Evolutionary conservation across 64 coral and sea anemone species (phyloP).

Genomic region (Acropora tenuis): DNA sequence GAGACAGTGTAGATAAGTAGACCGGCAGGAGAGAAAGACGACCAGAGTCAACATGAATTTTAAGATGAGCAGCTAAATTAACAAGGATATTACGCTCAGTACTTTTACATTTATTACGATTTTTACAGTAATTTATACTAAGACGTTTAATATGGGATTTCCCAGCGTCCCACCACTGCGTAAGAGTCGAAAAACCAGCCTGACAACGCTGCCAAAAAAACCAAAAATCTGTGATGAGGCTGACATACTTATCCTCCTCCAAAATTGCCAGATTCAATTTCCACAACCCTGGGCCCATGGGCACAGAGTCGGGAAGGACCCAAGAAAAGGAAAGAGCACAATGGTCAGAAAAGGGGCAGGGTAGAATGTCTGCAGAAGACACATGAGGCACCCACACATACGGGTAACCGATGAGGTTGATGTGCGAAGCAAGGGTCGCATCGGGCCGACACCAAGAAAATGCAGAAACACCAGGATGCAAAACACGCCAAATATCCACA

Average conservation of each 20-base stretch:
- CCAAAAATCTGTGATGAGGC: not conserved
- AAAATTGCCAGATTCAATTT: not conserved
- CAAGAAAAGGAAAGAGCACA: not conserved
- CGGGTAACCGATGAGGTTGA: not conserved
- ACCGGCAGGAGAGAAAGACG: too few relatives aligned
- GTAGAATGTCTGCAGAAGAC: not conserved
- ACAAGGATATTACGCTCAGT: too few relatives aligned
- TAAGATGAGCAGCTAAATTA: too few relatives aligned
- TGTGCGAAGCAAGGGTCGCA: not conserved
- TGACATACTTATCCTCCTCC: not conserved
- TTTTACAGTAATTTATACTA: too few relatives aligned
- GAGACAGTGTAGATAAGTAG: too few relatives aligned
- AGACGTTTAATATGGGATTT: not conserved
- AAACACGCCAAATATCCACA: not conserved
- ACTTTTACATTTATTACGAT: too few relatives aligned
- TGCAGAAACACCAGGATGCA: too few relatives aligned
- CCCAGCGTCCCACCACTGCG: not conserved
- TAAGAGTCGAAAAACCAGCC: not conserved
- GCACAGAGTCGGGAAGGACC: not conserved
- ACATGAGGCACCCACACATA: not conserved
- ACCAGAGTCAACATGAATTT: too few relatives aligned
- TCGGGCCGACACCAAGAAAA: not conserved
- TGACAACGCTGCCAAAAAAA: not conserved
- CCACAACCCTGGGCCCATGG: not conserved
- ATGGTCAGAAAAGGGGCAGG: not conserved